Conservation (phyloP, 2,797 vertebrate species). For the Otolemur crassicaudatus region DNA sequence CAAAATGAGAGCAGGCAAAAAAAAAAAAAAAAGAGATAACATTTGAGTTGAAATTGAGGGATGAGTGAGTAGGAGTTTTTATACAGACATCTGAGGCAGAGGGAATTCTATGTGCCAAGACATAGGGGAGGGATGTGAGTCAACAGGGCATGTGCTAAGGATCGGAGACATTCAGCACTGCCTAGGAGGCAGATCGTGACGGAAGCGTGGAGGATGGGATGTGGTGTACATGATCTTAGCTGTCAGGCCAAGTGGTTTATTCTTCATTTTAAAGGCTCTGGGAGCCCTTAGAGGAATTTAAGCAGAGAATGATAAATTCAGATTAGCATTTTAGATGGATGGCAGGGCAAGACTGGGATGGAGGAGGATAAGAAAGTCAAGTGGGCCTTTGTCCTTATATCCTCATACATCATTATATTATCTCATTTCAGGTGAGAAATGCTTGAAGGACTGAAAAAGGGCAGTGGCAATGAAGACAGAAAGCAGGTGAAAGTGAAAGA, state of each 20-base stretch:
- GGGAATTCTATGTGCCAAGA: background rate
- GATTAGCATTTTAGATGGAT: background rate
- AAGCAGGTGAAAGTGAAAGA: constrained; percentile 12
- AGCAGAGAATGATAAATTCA: background rate
- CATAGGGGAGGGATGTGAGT: background rate
- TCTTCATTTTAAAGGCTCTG: background rate
- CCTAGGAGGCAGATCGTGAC: background rate
- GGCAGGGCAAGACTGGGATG: background rate
- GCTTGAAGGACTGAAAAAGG: background rate
- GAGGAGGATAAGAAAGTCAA: background rate
- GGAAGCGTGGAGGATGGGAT: background rate
- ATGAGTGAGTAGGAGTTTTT: constrained; percentile 51
- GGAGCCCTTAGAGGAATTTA: background rate
- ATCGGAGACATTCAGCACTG: background rate
- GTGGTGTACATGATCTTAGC: background rate
- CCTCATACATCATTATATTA: background rate
- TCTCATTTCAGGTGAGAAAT: background rate
- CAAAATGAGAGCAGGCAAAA: background rate
- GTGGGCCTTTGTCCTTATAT: background rate
- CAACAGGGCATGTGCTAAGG: constrained; percentile 19
- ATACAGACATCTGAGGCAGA: constrained; percentile 47
- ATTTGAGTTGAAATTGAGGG: constrained; percentile 44
- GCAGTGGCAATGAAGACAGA: background rate
- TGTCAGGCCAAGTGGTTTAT: background rate
- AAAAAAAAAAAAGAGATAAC: background rate